A percentile compares a stretch with the other conserved stretches of the same genome.
phyloP scores from a whole-genome alignment of 2,888 invertebrate species.

The Gastracanthus pulcherrimus region DNA sequence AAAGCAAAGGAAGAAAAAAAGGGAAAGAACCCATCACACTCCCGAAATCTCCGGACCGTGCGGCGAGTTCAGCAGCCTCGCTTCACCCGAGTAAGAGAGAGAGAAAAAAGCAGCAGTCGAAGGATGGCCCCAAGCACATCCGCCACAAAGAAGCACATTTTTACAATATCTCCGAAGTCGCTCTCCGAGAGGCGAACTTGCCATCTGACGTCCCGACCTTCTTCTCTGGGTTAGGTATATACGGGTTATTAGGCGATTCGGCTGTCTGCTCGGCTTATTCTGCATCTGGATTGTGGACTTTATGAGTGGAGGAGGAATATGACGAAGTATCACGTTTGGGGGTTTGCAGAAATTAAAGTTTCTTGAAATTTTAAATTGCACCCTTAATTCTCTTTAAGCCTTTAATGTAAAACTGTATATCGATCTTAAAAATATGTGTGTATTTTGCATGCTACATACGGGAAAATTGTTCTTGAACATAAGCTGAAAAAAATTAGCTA shows the following conservation, averaged over 20 bases:
- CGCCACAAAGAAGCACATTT: not conserved
- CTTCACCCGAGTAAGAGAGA: not conserved
- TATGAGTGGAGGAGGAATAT: not conserved
- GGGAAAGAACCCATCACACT: not conserved
- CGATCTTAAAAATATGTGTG: too few species aligned
- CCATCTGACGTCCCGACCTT: too few species aligned
- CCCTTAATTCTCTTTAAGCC: too few species aligned
- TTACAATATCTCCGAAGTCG: not conserved
- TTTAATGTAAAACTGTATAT: too few species aligned
- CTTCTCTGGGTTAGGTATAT: not conserved
- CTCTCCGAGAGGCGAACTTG: too few species aligned
- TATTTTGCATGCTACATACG: too few species aligned
- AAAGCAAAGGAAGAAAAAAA: not conserved
- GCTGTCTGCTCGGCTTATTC: not conserved
- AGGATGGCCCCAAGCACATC: not conserved
- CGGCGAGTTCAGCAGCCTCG: conserved; percentile 30
- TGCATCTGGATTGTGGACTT: not conserved
- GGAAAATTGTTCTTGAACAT: too few species aligned
- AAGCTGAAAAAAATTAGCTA: too few species aligned
- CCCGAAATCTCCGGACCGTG: not conserved
- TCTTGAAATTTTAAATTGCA: too few species aligned
- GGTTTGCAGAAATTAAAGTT: too few species aligned
- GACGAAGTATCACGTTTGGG: too few species aligned
- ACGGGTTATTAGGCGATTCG: not conserved
- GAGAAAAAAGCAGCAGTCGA: not conserved